Percentiles rank a stretch among this genome's conserved stretches.
phyloP scores from a whole-genome alignment of 2,888 invertebrate genomes.

The Aspidiotus destructor region DNA sequence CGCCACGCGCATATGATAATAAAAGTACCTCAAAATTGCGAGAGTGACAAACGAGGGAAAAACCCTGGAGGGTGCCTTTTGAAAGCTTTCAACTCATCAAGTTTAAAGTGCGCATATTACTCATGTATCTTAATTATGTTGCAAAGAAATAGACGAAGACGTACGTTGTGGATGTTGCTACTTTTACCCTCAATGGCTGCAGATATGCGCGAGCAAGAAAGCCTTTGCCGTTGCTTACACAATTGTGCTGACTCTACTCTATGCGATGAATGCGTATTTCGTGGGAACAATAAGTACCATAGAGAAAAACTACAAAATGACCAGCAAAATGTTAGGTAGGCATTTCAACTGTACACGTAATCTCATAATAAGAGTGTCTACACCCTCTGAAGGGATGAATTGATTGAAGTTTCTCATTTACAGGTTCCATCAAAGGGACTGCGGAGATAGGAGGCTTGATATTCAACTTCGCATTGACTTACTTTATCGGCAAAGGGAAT shows the following conservation, averaged over 20 bases:
- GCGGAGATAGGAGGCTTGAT: constrained; percentile 60
- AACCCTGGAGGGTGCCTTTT: too few relatives aligned
- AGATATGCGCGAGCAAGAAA: constrained; percentile 51
- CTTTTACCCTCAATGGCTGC: constrained; percentile 45
- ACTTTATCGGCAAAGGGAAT: constrained; percentile 55
- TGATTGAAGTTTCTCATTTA: not conserved
- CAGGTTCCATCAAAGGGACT: constrained; percentile 55
- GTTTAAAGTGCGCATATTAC: too few relatives aligned
- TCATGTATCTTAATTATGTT: too few relatives aligned
- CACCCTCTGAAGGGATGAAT: not conserved
- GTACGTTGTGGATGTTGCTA: constrained; percentile 37
- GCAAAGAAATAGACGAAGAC: constrained; percentile 16
- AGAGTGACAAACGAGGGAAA: too few relatives aligned
- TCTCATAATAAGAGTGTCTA: not conserved
- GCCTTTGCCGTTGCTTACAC: constrained; percentile 54
- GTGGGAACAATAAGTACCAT: constrained; percentile 55
- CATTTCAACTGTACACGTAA: not conserved
- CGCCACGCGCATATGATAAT: too few relatives aligned
- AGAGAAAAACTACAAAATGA: constrained; percentile 59
- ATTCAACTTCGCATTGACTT: constrained; percentile 52
- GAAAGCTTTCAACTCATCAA: too few relatives aligned
- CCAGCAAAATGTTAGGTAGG: constrained; percentile 49
- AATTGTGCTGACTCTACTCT: constrained; percentile 53
- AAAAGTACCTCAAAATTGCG: too few relatives aligned
- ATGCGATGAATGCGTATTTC: constrained; percentile 57